phyloP scores from a whole-genome alignment of 2,797 vertebrate genomes.

The Clamator glandarius region DNA sequence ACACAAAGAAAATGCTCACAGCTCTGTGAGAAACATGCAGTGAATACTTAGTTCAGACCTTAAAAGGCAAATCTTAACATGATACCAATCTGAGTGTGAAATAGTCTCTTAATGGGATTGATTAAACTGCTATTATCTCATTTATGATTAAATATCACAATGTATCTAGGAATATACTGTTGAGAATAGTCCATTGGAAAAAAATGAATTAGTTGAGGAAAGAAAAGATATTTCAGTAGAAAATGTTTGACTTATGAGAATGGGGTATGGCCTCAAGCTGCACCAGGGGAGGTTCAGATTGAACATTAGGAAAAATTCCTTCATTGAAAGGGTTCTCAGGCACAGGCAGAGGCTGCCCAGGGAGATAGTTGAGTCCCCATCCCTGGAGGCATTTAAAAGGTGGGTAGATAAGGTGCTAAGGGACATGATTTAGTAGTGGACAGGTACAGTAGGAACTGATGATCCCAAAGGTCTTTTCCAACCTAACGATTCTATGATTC shows the following conservation, averaged over 20 bases:
- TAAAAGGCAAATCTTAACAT: not conserved
- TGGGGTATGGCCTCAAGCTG: not conserved
- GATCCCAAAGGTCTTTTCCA: too few species aligned
- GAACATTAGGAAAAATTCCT: too few species aligned
- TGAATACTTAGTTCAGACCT: not conserved
- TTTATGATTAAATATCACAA: slow-evolving; percentile 12
- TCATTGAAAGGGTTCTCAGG: too few species aligned
- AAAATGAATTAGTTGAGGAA: not conserved
- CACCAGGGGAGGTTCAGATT: too few species aligned
- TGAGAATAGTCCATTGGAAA: not conserved
- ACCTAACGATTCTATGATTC: too few species aligned
- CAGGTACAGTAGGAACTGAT: too few species aligned
- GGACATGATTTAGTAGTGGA: too few species aligned
- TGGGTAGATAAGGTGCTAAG: too few species aligned
- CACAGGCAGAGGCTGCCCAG: too few species aligned
- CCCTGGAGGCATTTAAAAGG: too few species aligned
- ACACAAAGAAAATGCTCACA: not conserved
- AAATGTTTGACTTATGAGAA: not conserved
- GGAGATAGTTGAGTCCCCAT: too few species aligned
- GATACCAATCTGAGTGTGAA: not conserved
- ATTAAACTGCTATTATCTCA: not conserved
- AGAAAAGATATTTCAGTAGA: not conserved
- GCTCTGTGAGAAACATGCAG: not conserved
- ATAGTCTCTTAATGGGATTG: not conserved
- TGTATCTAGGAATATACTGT: not conserved